These are phyloP conservation scores for Laterallus jamaicensis DNA, from an alignment of 2,113 vertebrate genomes.

Conservation along the genomic window DNA sequence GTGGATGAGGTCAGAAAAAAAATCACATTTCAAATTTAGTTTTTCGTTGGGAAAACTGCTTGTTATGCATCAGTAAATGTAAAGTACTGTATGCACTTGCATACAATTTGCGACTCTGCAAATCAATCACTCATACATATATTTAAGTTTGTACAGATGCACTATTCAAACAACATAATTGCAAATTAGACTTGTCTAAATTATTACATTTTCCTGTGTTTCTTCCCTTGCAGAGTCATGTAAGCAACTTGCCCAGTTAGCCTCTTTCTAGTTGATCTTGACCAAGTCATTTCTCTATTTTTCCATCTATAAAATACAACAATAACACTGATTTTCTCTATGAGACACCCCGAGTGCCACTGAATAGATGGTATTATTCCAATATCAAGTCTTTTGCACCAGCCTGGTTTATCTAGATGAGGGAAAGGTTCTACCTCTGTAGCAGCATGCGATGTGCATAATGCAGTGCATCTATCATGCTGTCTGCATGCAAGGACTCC, in stretches of 20 bases:
- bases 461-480: background rate
- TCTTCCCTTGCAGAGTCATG: background rate
- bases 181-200: background rate
- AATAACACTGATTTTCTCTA: background rate
- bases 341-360: background rate
- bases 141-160: background rate
- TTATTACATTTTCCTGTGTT: background rate
- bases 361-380: accelerated
- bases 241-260: background rate
- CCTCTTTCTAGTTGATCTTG: background rate
- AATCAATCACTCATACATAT: background rate
- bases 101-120: background rate
- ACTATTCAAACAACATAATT: background rate
- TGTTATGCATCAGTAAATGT: background rate
- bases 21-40: background rate
- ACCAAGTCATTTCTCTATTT: background rate
- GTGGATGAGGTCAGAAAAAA: background rate
- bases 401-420: background rate
- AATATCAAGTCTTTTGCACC: background rate
- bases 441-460: accelerated
- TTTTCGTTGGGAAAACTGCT: background rate
- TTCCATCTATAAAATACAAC: background rate
- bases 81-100: background rate
- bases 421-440: background rate
- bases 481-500: background rate